Evolutionary conservation across 2,797 vertebrate species (phyloP).

Genomic region (Thalassophryne amazonica): DNA sequence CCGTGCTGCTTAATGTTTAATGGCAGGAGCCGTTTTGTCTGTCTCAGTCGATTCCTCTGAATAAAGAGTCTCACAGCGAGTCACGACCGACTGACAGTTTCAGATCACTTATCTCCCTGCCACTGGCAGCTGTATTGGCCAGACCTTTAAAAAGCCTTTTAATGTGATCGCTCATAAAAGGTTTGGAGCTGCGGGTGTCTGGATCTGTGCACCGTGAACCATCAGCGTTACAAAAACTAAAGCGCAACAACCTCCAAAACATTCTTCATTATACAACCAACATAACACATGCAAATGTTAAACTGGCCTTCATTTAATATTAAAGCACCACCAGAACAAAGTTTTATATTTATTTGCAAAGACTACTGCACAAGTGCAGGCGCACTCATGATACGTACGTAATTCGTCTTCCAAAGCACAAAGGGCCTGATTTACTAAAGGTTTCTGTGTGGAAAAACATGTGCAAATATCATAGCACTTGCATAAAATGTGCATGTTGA

Average conservation of each 20-base stretch:
- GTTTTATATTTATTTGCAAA: too few relatives aligned
- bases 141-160: slow-evolving; percentile 46
- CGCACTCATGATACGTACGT: too few relatives aligned
- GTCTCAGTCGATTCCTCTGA: slow-evolving; percentile 50
- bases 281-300: too few relatives aligned
- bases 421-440: too few relatives aligned
- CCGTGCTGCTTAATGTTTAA: slow-evolving; percentile 53
- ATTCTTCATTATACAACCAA: too few relatives aligned
- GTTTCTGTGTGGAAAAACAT: too few relatives aligned
- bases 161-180: slow-evolving; percentile 42
- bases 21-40: slow-evolving; percentile 16
- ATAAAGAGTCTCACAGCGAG: slow-evolving; percentile 48
- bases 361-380: too few relatives aligned
- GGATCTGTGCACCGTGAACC: not conserved
- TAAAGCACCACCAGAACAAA: too few relatives aligned
- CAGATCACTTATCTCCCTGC: slow-evolving; percentile 18
- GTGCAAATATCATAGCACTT: too few relatives aligned
- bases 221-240: slow-evolving; percentile 6
- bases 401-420: too few relatives aligned
- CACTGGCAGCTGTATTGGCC: slow-evolving; percentile 35
- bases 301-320: too few relatives aligned
- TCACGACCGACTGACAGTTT: slow-evolving; percentile 19
- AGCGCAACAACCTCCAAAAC: not conserved
- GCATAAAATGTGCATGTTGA: too few relatives aligned
- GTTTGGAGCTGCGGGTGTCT: slow-evolving; percentile 8